Evolutionary conservation across 2,113 vertebrate genomes (phyloP).

Genomic region (Chaetodon trifascialis): DNA sequence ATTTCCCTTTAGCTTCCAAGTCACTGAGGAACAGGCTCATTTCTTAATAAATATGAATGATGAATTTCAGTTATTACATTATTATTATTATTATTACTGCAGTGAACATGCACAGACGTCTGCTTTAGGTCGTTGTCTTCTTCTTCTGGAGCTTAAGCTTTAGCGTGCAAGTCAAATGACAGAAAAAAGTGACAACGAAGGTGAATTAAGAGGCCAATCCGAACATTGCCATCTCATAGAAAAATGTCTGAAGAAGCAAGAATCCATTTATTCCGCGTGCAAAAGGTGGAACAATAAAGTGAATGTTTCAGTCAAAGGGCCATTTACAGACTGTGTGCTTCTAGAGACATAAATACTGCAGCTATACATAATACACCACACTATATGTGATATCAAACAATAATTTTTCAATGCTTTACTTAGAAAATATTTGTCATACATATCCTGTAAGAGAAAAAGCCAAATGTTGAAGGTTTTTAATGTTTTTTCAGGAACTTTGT

Average conservation of each 20-base stretch:
- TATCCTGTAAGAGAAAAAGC: too few relatives aligned
- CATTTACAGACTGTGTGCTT: neutral
- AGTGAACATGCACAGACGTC: neutral
- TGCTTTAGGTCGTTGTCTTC: slow-evolving; percentile 6
- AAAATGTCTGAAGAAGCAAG: neutral
- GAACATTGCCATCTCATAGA: neutral
- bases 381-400: too few relatives aligned
- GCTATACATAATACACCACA: neutral
- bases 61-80: neutral
- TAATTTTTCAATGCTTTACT: neutral
- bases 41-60: neutral
- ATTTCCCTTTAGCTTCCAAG: neutral
- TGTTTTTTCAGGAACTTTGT: neutral
- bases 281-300: neutral
- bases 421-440: neutral
- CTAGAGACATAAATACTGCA: neutral
- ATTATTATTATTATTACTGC: neutral
- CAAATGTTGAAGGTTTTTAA: neutral
- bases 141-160: neutral
- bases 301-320: neutral
- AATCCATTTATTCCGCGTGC: neutral
- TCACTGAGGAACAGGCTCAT: neutral
- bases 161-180: neutral
- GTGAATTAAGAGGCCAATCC: neutral
- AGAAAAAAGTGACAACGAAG: neutral